Evolutionary conservation across 2,113 vertebrate genomes (phyloP).

Genomic region (Trematocara stigmaticum): DNA sequence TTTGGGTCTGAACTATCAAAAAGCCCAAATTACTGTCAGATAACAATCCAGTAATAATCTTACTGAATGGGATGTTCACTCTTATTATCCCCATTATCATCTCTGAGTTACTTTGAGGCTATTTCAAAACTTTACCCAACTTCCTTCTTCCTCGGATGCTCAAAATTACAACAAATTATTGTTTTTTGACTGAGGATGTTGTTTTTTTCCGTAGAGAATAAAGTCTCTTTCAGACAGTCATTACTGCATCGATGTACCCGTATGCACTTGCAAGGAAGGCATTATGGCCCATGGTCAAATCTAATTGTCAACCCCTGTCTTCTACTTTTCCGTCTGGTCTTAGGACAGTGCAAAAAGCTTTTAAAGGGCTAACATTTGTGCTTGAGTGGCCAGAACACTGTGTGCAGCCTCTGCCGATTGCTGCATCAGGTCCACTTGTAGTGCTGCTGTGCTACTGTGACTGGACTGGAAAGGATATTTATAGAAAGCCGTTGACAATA

Average conservation of each 20-base stretch:
- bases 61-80: neutral
- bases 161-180: neutral
- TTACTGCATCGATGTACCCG: neutral
- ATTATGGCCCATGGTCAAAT: neutral
- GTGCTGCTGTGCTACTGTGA: neutral
- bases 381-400: conserved; percentile 60
- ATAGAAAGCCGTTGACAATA: conserved; percentile 60
- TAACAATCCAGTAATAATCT: neutral
- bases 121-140: neutral
- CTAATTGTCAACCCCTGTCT: conserved; percentile 13
- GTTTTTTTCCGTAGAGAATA: neutral
- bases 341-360: conserved; percentile 58
- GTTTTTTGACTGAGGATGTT: neutral
- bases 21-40: neutral
- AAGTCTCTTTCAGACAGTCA: neutral
- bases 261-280: neutral
- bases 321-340: neutral
- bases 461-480: conserved; percentile 43
- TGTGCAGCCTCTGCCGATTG: conserved; percentile 17
- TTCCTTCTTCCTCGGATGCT: neutral
- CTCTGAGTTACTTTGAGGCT: neutral
- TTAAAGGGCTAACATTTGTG: conserved; percentile 57
- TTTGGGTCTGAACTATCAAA: neutral
- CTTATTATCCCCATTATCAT: neutral
- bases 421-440: conserved; percentile 2